Conservation (phyloP, 2,888 invertebrate species). For the Gisinianus flammeolus region DNA sequence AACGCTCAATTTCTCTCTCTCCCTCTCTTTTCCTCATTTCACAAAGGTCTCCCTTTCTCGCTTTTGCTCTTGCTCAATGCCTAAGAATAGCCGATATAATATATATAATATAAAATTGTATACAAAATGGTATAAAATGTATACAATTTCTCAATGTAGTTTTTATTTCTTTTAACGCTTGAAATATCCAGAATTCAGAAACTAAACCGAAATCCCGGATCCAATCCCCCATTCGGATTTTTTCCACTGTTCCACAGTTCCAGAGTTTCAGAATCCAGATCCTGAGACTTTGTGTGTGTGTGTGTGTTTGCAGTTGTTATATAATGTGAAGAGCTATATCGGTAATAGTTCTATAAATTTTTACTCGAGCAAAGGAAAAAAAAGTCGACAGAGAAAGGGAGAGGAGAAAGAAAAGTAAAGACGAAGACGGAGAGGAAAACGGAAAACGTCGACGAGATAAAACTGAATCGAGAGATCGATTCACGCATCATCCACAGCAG, state of each 20-base stretch:
- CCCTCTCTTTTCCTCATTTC: background rate
- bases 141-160: no score
- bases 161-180: no score
- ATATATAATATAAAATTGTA: no score
- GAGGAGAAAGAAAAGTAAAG: background rate
- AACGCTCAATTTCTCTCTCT: background rate
- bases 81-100: background rate
- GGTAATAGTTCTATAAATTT: slow-evolving; percentile 6
- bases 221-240: no score
- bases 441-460: background rate
- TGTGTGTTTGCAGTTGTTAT: background rate
- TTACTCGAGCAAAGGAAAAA: background rate
- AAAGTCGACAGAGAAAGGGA: background rate
- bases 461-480: background rate
- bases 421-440: no score
- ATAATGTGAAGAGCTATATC: background rate
- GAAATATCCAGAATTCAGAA: no score
- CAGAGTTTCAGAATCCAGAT: no score
- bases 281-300: no score
- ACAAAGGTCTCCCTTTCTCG: background rate
- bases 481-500: background rate
- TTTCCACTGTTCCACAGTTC: no score
- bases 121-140: no score
- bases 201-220: no score
- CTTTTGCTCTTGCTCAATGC: background rate